A percentile compares a stretch with the other conserved stretches of the same genome.
Conservation (phyloP, 1,140 invertebrate genomes). For the Calephelis virginiensis region DNA sequence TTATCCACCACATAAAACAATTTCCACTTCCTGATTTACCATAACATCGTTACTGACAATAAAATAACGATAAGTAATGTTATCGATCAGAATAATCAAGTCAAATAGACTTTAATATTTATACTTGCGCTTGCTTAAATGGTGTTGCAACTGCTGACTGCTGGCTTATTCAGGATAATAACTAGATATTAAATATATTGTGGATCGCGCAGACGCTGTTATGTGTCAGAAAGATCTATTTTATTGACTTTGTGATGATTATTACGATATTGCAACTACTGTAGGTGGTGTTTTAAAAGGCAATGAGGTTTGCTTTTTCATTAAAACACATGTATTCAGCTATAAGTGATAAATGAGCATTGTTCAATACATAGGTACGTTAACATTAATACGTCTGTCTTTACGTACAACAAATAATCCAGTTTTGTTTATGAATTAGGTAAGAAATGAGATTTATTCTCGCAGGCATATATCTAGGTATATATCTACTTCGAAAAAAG, state of each 20-base stretch:
- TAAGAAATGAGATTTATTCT: too few species aligned
- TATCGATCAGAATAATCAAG: constrained; percentile 16
- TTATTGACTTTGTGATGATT: constrained; percentile 10
- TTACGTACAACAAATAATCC: too few species aligned
- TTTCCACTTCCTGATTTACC: constrained; percentile 7
- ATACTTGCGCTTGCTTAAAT: neutral
- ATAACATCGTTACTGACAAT: constrained; percentile 9
- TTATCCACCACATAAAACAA: neutral
- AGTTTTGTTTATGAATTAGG: too few species aligned
- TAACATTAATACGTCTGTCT: too few species aligned
- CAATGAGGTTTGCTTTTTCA: neutral
- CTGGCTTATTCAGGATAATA: constrained; percentile 5
- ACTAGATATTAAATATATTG: constrained; percentile 2
- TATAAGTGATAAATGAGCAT: too few species aligned
- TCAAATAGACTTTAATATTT: constrained; percentile 8
- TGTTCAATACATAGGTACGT: too few species aligned
- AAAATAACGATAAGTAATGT: constrained; percentile 13
- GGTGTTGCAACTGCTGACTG: constrained; percentile 13
- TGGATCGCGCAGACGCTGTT: neutral
- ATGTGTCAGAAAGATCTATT: constrained; percentile 17
- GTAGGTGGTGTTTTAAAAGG: neutral
- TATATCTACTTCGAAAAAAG: too few species aligned
- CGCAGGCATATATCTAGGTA: too few species aligned
- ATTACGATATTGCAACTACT: neutral
- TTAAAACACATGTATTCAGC: neutral